Base-by-base conservation (phyloP, 2,888 invertebrate species). In the Mylabris sibirica region DNA sequence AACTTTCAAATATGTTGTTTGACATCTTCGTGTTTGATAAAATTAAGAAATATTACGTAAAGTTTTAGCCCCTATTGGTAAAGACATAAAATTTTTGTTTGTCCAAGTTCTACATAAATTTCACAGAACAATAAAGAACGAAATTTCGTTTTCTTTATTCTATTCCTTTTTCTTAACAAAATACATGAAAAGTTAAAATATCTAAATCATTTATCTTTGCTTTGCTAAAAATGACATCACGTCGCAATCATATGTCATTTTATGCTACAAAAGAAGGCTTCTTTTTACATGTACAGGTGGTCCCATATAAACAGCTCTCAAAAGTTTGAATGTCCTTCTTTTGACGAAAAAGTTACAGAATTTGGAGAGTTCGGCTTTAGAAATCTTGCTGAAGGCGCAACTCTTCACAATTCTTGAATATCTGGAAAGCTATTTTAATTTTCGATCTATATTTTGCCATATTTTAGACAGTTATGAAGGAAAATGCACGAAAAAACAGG, bases 191-290 rank as follows among this genome's bases (percentile, higher is more conserved):
- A 77, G 68, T 74, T 76, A 73, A 77, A 78, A 76, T 75, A 76
- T 77, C 76, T 69, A 66, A 70, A 73, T 79, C 79, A 77, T 81
- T 80, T 78, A 75, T 82, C 80, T 79, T 76, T 75, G 78, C 76
- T 78, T 66, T 30, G 30, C 30, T 30, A 30, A 30, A 76, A 81
- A 82, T 81, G 79, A 79, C 77, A 77, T 81, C 82, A 82, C 81
- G 82, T 82, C 74, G 69, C 67, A 71, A 73, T 79, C 72, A 78
- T 80, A 79, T 75, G 79, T 78, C 78, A 80, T 76, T 75, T 64
- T 73, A 72, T 74, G 76, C 78, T 80, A 81, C 17, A n/a, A 30
- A 30, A 4, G 30, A 30, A 30, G 30, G 8, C 30, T 30, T 30
- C 30, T 30, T 30, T 30, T 4, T 30, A 8, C 30, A 30, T 8